A percentile compares a stretch with the other conserved stretches of the same genome.
phyloP scores from a whole-genome alignment of 30 jellyfish, hydroid and myxozoan genomes.

The Cassiopea andromeda region DNA sequence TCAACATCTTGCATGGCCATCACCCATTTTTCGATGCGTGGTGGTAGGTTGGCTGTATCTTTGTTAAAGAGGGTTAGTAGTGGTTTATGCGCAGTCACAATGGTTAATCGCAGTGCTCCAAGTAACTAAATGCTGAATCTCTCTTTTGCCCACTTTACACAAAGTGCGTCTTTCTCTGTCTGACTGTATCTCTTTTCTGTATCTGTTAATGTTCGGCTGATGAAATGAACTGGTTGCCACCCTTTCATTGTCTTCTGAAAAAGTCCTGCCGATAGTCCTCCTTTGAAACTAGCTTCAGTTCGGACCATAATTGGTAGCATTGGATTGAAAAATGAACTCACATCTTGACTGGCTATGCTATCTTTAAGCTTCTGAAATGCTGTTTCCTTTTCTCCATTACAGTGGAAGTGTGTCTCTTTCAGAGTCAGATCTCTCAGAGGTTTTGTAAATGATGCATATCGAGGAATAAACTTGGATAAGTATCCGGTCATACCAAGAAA shows the following conservation, averaged over 20 bases:
- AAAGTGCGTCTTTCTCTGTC: background rate
- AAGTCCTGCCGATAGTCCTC: conserved; percentile 1
- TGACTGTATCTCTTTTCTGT: background rate
- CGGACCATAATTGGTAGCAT: background rate
- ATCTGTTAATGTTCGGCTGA: background rate
- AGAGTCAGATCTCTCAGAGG: conserved; percentile 17
- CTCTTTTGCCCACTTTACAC: no score
- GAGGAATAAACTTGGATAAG: conserved; percentile 16
- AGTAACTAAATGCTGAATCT: background rate
- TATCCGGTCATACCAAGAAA: conserved; percentile 11
- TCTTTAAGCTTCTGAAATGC: conserved; percentile 7
- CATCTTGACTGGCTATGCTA: conserved; percentile 6
- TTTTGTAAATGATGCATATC: background rate
- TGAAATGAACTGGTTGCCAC: background rate
- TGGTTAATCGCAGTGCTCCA: background rate
- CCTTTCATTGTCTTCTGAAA: conserved; percentile 24
- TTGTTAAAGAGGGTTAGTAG: conserved; percentile 3
- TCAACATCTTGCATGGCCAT: conserved; percentile 31
- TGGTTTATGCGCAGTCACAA: background rate
- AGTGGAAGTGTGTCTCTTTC: background rate
- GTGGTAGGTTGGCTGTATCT: conserved; percentile 21
- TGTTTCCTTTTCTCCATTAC: background rate
- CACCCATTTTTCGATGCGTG: conserved; percentile 21
- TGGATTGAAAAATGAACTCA: conserved; percentile 7
- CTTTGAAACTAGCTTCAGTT: background rate